These are phyloP conservation scores for Fukomys damarensis DNA, from an alignment of 2,113 vertebrate species.

Conservation along the genomic window DNA sequence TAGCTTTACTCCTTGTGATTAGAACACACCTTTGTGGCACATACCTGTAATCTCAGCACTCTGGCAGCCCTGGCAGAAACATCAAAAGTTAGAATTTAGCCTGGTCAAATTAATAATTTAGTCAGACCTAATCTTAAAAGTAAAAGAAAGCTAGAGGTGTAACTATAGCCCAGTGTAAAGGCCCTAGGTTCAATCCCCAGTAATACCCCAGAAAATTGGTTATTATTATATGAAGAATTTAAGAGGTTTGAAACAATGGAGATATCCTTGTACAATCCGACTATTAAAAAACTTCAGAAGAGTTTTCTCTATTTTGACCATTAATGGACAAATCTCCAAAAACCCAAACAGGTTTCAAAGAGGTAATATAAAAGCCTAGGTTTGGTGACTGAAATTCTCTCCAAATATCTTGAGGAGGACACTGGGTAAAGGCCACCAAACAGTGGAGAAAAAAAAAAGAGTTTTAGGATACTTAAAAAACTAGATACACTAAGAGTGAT, in stretches of 20 bases:
- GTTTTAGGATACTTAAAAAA: not conserved
- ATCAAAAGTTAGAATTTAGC: not conserved
- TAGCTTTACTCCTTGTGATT: not conserved
- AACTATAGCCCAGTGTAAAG: not conserved
- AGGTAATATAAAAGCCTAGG: too few relatives aligned
- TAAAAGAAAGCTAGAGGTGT: not conserved
- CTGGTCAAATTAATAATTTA: not conserved
- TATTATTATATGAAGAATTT: not conserved
- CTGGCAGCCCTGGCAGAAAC: not conserved
- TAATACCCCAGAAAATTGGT: not conserved
- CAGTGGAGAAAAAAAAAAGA: not conserved
- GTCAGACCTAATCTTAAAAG: not conserved
- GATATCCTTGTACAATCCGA: not conserved
- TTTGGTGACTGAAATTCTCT: slow-evolving; percentile 14
- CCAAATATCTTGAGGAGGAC: not conserved
- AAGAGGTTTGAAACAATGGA: not conserved
- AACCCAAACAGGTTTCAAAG: not conserved
- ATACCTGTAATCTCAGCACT: not conserved
- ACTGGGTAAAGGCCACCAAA: not conserved
- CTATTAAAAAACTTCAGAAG: not conserved
- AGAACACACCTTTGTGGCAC: not conserved
- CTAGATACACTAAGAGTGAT: not conserved
- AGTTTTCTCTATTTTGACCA: not conserved
- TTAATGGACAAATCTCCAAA: not conserved
- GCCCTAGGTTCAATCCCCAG: not conserved